Evolutionary conservation across 1,140 invertebrate species (phyloP), one percentile per base, ranked within the genome.

Genomic region (Episyrphus balteatus): DNA sequence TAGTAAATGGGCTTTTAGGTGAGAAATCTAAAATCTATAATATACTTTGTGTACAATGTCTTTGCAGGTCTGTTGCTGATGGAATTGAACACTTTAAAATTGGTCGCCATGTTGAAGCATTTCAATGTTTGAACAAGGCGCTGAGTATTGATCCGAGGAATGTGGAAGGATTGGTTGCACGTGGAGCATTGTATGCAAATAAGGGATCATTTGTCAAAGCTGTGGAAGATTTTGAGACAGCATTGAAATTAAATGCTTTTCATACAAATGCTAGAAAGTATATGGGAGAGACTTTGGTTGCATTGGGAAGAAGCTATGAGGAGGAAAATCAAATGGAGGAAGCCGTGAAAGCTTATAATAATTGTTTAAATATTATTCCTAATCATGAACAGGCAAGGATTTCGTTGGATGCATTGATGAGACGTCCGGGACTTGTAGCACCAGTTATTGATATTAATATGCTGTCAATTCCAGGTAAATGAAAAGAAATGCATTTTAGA

Each of bases 221-320:
- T 5, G 87, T 96, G 55, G 86, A 91, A 58, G 92, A 96, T 71
- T 95, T 97, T 74, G 89, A 94, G 70, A 82, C 81, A 30, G 92
- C 92, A 3, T 70, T 95, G 30, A 84, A 87, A 62, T 64, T 90
- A 14, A 92, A 95, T 72, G 84, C 84, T 15, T 86, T 80, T 47
- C 92, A 97, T 73, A 80, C 80, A n/a, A 96, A 97, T 76, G 92
- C 91, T 36, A 79, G 86, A 44, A 94, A 94, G 69, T 97, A 96
- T 71, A 82, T 94, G 75, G 85, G 87, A 17, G 90, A 96, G 68
- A 96, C 92, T 2, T 68, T 95, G 12, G 82, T 94, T 1, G 92
- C 90, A 1, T 70, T 84, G 54, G 88, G 80, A 57, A 79, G 84
- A 50, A 88, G 84, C 59, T 87, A 84, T 59, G 85, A 88, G 62